Evolutionary conservation across 1,140 invertebrate species (phyloP).

Genomic region (Chymomyza costata): DNA sequence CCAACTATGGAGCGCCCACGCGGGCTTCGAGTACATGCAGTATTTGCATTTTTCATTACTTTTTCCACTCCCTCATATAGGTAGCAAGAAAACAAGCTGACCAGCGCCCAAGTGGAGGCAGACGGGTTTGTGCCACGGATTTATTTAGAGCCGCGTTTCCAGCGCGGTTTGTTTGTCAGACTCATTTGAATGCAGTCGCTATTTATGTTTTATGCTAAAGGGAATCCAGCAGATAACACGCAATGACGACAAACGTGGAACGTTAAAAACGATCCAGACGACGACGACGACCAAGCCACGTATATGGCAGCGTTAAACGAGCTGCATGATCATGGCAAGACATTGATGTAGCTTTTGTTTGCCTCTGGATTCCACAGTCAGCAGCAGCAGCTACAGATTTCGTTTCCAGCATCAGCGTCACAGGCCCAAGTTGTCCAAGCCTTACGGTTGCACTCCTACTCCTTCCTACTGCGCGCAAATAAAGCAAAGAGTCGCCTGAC

Average conservation of each 20-base stretch:
- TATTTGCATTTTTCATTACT: not conserved
- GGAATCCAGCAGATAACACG: constrained; percentile 41
- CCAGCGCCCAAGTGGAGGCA: too few relatives aligned
- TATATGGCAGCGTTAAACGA: constrained; percentile 28
- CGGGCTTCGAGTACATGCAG: constrained; percentile 17
- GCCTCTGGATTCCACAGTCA: constrained; percentile 3
- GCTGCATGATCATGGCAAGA: constrained; percentile 23
- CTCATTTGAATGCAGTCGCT: constrained; percentile 70
- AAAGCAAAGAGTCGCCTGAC: too few relatives aligned
- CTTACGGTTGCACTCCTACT: too few relatives aligned
- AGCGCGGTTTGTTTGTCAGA: constrained; percentile 56
- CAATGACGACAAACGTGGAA: too few relatives aligned
- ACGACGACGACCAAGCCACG: constrained; percentile 28
- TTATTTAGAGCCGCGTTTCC: too few relatives aligned
- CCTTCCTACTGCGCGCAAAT: too few relatives aligned
- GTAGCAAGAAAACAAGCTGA: too few relatives aligned
- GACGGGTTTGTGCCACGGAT: too few relatives aligned
- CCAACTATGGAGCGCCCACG: constrained; percentile 35
- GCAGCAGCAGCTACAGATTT: not conserved
- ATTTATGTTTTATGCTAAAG: constrained; percentile 73
- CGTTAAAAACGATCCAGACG: too few relatives aligned
- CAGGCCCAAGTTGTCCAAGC: too few relatives aligned
- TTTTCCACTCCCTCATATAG: too few relatives aligned
- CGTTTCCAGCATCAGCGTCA: too few relatives aligned
- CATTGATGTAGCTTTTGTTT: constrained; percentile 30